Evolutionary conservation across 2,113 vertebrate species (phyloP).

Genomic region (Burhinus bistriatus): DNA sequence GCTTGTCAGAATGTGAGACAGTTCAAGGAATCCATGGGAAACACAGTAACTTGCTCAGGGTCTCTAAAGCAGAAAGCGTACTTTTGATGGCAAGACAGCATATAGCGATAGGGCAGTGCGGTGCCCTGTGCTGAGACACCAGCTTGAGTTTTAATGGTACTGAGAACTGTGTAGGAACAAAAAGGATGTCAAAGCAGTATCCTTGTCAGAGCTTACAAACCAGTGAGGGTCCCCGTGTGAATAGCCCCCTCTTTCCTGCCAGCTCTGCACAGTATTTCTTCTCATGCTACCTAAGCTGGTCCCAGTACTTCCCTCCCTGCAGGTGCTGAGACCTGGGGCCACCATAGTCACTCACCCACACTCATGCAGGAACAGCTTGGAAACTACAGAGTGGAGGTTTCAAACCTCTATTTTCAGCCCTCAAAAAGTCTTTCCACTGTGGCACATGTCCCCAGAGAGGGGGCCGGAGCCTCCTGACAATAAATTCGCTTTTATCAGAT

Average conservation of each 20-base stretch:
- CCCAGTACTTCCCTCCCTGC: neutral
- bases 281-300: neutral
- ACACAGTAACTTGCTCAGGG: neutral
- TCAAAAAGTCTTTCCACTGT: neutral
- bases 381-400: neutral
- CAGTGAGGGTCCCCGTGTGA: neutral
- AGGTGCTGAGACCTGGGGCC: neutral
- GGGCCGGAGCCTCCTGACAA: neutral
- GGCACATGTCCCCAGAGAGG: neutral
- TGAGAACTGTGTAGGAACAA: neutral
- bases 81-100: neutral
- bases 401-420: neutral
- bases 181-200: neutral
- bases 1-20: neutral
- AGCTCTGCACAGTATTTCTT: neutral
- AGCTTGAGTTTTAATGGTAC: neutral
- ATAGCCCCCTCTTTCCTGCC: neutral
- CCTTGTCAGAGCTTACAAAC: neutral
- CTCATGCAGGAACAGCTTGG: neutral
- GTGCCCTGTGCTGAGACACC: neutral
- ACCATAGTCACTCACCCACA: neutral
- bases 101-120: rapidly evolving
- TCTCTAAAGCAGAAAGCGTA: neutral
- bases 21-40: neutral
- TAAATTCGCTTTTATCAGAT: neutral